Conservation (phyloP, 2,888 invertebrate species). For the Baccha elongata region DNA sequence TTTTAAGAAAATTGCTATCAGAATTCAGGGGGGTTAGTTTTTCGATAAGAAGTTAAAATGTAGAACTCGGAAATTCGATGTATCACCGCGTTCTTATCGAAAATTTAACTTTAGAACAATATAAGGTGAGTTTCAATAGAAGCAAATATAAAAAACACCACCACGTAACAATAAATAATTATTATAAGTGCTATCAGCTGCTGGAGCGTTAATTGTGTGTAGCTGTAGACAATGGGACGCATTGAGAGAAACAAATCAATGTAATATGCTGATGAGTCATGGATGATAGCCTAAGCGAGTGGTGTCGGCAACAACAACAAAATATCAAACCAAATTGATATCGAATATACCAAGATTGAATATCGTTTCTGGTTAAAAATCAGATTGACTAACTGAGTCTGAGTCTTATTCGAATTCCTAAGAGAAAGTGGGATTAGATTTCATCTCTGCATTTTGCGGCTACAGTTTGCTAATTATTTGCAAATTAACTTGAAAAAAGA, state of each 20-base stretch:
- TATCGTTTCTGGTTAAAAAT: constrained; percentile 32
- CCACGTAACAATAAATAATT: not conserved
- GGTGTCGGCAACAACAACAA: constrained; percentile 12
- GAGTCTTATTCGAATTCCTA: not conserved
- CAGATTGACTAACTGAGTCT: constrained; percentile 1
- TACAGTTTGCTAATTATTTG: constrained; percentile 15
- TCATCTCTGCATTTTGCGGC: constrained; percentile 8
- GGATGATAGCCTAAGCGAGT: constrained; percentile 14
- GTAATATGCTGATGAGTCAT: constrained; percentile 61
- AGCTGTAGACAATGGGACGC: constrained; percentile 51
- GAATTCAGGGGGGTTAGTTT: constrained; percentile 1
- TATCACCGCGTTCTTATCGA: constrained; percentile 43
- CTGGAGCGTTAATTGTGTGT: constrained; percentile 11
- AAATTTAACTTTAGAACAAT: too few relatives aligned
- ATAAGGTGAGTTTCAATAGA: too few relatives aligned
- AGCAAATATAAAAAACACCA: not conserved
- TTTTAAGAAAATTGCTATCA: too few relatives aligned
- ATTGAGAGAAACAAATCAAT: constrained; percentile 62
- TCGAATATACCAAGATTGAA: constrained; percentile 26
- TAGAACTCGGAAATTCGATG: constrained; percentile 24
- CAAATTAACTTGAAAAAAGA: constrained; percentile 27
- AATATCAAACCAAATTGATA: constrained; percentile 7
- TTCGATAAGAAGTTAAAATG: constrained; percentile 14
- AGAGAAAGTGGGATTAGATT: constrained; percentile 26
- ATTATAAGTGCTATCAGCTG: constrained; percentile 15